Conservation (phyloP, 2,888 invertebrate genomes). For the Drosophila mulleri region DNA sequence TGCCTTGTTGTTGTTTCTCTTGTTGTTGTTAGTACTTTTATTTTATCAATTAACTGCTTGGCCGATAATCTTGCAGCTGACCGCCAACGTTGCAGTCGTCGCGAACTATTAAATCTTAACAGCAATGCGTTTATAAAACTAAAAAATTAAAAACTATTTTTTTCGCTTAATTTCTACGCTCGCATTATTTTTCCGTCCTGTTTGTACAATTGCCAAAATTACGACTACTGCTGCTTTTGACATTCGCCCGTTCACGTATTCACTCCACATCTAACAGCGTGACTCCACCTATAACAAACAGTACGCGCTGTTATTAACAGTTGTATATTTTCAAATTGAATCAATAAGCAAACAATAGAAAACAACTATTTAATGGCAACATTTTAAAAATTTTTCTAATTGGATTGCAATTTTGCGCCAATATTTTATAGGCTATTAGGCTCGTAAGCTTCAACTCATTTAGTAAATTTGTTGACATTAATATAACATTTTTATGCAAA, state of each 20-base stretch:
- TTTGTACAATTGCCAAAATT: slow-evolving; percentile 43
- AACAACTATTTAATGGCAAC: background rate
- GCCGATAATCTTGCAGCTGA: slow-evolving; percentile 19
- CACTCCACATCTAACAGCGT: slow-evolving; percentile 17
- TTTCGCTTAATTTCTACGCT: slow-evolving; percentile 28
- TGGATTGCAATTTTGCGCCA: background rate
- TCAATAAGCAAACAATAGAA: background rate
- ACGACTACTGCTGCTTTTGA: slow-evolving; percentile 37
- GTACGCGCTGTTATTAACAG: background rate
- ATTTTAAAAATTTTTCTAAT: background rate
- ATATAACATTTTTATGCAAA: background rate
- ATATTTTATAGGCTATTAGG: too few relatives aligned
- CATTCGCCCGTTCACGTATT: slow-evolving; percentile 40
- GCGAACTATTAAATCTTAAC: slow-evolving; percentile 25
- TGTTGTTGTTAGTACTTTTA: slow-evolving; percentile 5
- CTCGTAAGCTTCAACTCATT: background rate
- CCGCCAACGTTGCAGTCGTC: slow-evolving; percentile 13
- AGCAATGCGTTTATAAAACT: slow-evolving; percentile 19
- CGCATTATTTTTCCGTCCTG: slow-evolving; percentile 39
- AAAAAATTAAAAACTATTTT: slow-evolving; percentile 28
- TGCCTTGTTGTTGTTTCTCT: slow-evolving; percentile 11
- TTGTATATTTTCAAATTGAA: slow-evolving; percentile 14
- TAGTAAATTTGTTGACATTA: background rate
- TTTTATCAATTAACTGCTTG: slow-evolving; percentile 11
- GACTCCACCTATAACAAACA: slow-evolving; percentile 31